Base-by-base conservation (phyloP, 2,888 invertebrate species). In the Anticlea derivata region DNA sequence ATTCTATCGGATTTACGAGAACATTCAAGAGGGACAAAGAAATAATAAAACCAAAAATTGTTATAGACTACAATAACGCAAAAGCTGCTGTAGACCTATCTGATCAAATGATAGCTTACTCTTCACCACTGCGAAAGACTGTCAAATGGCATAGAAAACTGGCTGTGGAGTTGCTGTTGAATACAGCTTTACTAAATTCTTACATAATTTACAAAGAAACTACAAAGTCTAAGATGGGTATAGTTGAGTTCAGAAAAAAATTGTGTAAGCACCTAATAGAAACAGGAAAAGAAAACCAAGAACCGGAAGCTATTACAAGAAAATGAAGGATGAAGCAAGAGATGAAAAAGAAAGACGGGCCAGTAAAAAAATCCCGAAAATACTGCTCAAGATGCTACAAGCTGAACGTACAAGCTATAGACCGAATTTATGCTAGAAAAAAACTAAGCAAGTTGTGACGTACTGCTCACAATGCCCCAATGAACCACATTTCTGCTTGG, bases 81-180 rank as follows among this genome's bases (percentile, higher is more conserved):
- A 64, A 64, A 54, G 54, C 52, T 22, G 55, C 51, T 30, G 59
- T 64, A 34, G 61, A 64, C 57, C 50, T 61, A 30, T 35, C 57
- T 13, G 61, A 66, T 30, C 64, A 68, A 51, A 63, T 66, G 61
- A 46, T 57, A 43, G 63, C 62, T 35, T 66, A 65, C 39, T 41
- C 49, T 44, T 60, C 61, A 33, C 60, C 64, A 44, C 52, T 61
- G 30, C 50, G 64, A 8, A 67, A 63, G 35, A 47, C 60, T 12
- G 12, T 63, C 7, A 61, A 63, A 51, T 63, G 59, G 62, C 61
- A 61, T 33, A 62, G 62, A 55, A 61, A 62, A 45, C n/a, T 59
- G 12, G 65, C 57, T 40, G 53, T 67, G 43, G 55, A 66, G 44
- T 26, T 54, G 10, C 49, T 66, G 44, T 56, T 66, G 37, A 68